phyloP scores from a whole-genome alignment of 2,797 vertebrate genomes.

The Crenuchus spilurus region DNA sequence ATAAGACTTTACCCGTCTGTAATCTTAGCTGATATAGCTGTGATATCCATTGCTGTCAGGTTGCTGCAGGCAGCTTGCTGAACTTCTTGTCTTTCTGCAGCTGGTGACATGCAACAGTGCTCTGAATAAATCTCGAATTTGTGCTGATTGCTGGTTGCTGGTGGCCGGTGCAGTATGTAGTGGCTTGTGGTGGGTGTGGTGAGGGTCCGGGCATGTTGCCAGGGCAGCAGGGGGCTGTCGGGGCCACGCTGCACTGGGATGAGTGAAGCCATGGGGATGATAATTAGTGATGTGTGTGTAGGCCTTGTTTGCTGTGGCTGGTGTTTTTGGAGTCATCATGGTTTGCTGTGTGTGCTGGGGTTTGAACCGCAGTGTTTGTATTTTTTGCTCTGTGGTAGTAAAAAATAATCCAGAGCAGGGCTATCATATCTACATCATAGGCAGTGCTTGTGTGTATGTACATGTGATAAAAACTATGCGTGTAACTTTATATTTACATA shows the following conservation, averaged over 20 bases:
- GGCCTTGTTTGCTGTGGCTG: not conserved
- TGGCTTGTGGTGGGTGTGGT: conserved; percentile 54
- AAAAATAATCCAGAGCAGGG: not conserved
- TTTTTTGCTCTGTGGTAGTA: conserved; percentile 1
- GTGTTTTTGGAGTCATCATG: not conserved
- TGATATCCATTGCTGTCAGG: conserved; percentile 8
- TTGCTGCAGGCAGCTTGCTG: not conserved
- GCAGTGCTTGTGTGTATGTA: not conserved
- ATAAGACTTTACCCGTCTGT: conserved; percentile 4
- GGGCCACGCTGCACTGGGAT: conserved; percentile 1
- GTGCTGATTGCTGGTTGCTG: conserved; percentile 46
- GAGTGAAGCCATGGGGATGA: conserved; percentile 12
- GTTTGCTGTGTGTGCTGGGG: not conserved
- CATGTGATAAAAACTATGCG: not conserved
- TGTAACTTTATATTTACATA: not conserved
- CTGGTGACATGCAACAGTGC: conserved; percentile 33
- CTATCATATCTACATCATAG: not conserved
- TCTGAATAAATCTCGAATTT: conserved; percentile 46
- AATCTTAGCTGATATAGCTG: conserved; percentile 13
- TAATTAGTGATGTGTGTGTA: conserved; percentile 26
- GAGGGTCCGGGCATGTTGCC: conserved; percentile 24
- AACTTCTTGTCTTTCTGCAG: conserved; percentile 25
- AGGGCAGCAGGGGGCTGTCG: conserved; percentile 16
- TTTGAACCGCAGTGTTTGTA: conserved; percentile 9
- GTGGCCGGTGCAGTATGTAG: conserved; percentile 37